phyloP scores from a whole-genome alignment of 2,113 vertebrate species.

The Brachyhypopomus occidentalis region DNA sequence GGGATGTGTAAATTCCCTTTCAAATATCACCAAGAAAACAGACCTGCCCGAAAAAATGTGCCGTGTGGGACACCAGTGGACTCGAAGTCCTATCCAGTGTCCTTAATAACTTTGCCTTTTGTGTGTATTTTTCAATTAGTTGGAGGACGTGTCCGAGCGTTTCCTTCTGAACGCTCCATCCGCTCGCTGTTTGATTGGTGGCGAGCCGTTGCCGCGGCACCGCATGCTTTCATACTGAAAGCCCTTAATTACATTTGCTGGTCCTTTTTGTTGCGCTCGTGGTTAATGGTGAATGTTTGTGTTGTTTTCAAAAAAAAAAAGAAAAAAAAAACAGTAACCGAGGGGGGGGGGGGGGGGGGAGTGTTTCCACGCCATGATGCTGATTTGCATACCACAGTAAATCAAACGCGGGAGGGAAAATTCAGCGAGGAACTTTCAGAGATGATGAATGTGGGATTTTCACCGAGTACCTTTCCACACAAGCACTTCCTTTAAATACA shows the following conservation, averaged over 20 bases:
- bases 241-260: constrained; percentile 83
- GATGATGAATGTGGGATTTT: constrained; percentile 29
- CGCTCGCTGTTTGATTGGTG: constrained; percentile 78
- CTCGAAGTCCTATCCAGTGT: constrained; percentile 71
- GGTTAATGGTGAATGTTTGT: constrained; percentile 82
- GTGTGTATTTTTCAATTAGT: constrained; percentile 78
- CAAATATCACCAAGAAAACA: constrained; percentile 47
- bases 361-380: constrained; percentile 45
- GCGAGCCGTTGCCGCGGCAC: constrained; percentile 74
- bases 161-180: constrained; percentile 77
- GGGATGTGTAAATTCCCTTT: constrained; percentile 27
- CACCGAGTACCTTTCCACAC: constrained; percentile 1
- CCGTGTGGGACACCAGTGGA: constrained; percentile 62
- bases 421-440: constrained; percentile 38
- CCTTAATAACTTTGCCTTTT: constrained; percentile 77
- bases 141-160: constrained; percentile 73
- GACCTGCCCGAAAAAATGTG: constrained; percentile 21
- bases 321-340: constrained; percentile 53
- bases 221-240: constrained; percentile 74
- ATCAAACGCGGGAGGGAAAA: constrained; percentile 45
- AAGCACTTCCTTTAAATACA: constrained; percentile 1
- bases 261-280: constrained; percentile 80
- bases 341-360: constrained; percentile 8
- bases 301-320: constrained; percentile 74
- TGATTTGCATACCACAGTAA: constrained; percentile 52